These are phyloP conservation scores for Scaptomyza caliginosa DNA, from an alignment of 2,888 invertebrate species.

Conservation along the genomic window DNA sequence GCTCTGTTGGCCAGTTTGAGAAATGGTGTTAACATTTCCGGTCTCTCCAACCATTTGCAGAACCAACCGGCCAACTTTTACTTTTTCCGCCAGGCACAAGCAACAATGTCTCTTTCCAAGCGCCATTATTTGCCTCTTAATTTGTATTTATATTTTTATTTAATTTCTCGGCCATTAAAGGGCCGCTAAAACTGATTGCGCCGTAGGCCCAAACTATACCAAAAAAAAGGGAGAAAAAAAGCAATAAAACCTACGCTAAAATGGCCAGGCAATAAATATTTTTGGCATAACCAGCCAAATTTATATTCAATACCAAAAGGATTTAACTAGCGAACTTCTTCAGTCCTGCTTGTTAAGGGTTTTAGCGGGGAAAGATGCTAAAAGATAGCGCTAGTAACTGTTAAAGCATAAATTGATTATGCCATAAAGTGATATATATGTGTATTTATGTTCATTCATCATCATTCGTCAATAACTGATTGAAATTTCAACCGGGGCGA, in stretches of 20 bases:
- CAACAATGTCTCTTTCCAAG: conserved; percentile 42
- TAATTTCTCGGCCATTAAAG: conserved; percentile 48
- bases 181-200: conserved; percentile 37
- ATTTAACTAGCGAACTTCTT: background rate
- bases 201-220: conserved; percentile 42
- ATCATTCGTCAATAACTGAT: conserved; percentile 18
- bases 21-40: conserved; percentile 77
- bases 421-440: background rate
- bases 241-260: too few species aligned
- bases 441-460: conserved; percentile 3
- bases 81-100: conserved; percentile 52
- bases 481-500: conserved; percentile 44
- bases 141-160: background rate
- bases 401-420: background rate
- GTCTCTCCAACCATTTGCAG: conserved; percentile 64
- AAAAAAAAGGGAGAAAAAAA: too few species aligned
- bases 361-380: too few species aligned
- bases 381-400: background rate
- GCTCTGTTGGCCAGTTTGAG: conserved; percentile 55
- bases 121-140: conserved; percentile 36
- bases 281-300: background rate
- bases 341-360: background rate
- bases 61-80: conserved; percentile 66
- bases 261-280: conserved; percentile 10
- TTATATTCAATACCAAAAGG: background rate